A percentile compares a stretch with the other conserved stretches of the same genome.
Evolutionary conservation across 2,888 invertebrate species (phyloP).

Genomic region (Platycheirus rosarum): DNA sequence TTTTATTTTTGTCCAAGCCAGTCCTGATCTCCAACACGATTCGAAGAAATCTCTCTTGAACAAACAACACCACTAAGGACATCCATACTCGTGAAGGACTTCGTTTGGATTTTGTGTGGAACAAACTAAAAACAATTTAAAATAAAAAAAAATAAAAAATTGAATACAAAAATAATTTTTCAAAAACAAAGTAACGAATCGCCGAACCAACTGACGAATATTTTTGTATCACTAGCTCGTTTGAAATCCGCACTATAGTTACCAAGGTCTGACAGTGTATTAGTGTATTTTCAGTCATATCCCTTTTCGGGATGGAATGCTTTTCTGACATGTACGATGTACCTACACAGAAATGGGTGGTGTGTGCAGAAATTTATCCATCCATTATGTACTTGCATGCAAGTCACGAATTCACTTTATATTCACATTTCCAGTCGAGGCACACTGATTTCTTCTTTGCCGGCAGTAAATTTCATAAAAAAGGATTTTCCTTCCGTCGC

Average conservation of each 20-base stretch:
- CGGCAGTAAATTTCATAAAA: conserved; percentile 69
- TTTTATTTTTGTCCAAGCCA: neutral
- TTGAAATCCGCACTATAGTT: neutral
- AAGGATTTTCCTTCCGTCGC: conserved; percentile 40
- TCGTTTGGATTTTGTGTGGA: neutral
- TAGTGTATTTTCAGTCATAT: conserved; percentile 12
- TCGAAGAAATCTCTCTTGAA: neutral
- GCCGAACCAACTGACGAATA: neutral
- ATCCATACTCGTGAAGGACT: neutral
- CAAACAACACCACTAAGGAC: conserved; percentile 1
- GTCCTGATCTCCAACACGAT: neutral
- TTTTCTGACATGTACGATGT: conserved; percentile 32
- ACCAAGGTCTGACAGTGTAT: neutral
- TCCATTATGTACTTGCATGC: conserved; percentile 71
- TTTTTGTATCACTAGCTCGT: neutral
- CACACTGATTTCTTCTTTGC: conserved; percentile 69
- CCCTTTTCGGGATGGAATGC: conserved; percentile 24
- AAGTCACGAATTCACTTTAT: conserved; percentile 74
- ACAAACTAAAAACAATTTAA: neutral
- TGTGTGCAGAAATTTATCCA: conserved; percentile 53
- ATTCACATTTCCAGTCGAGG: conserved; percentile 70
- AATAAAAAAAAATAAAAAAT: neutral
- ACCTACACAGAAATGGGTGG: conserved; percentile 23
- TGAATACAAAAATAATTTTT: neutral
- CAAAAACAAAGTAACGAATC: too few relatives aligned